phyloP scores from a whole-genome alignment of 2,797 vertebrate species.

The Delichon dasypus region DNA sequence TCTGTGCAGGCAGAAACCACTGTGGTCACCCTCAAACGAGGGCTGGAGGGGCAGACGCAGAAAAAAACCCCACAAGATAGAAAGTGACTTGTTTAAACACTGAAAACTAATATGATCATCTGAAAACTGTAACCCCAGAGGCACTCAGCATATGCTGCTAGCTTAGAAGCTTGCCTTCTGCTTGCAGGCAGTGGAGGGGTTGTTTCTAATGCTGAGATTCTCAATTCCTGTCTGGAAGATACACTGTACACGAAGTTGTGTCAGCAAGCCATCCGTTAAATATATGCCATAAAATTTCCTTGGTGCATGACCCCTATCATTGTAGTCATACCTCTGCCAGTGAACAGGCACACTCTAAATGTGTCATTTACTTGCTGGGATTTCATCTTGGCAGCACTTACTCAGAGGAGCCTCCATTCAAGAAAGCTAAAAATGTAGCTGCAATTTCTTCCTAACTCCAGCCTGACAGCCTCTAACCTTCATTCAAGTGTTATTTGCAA shows the following conservation, averaged over 20 bases:
- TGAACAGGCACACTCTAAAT: not conserved
- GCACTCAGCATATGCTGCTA: not conserved
- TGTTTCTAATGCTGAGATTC: not conserved
- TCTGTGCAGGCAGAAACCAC: constrained; percentile 3
- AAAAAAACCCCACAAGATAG: not conserved
- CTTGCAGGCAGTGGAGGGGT: not conserved
- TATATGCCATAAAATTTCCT: not conserved
- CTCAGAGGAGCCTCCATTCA: constrained; percentile 5
- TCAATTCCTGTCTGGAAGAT: not conserved
- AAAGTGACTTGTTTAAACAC: not conserved
- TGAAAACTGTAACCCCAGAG: not conserved
- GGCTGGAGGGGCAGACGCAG: not conserved
- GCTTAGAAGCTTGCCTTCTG: not conserved
- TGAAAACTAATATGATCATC: not conserved
- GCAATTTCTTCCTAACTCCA: not conserved
- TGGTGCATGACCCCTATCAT: not conserved
- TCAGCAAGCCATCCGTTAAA: not conserved
- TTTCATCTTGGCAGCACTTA: constrained; percentile 13
- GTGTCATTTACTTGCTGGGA: not conserved
- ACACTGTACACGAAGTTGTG: not conserved
- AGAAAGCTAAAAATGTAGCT: constrained; percentile 6
- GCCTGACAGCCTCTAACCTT: not conserved
- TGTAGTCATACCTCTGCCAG: not conserved
- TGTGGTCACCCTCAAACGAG: not conserved
- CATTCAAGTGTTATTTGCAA: not conserved